phyloP scores from a whole-genome alignment of 2,797 vertebrate genomes.

The Loriculus beryllinus region DNA sequence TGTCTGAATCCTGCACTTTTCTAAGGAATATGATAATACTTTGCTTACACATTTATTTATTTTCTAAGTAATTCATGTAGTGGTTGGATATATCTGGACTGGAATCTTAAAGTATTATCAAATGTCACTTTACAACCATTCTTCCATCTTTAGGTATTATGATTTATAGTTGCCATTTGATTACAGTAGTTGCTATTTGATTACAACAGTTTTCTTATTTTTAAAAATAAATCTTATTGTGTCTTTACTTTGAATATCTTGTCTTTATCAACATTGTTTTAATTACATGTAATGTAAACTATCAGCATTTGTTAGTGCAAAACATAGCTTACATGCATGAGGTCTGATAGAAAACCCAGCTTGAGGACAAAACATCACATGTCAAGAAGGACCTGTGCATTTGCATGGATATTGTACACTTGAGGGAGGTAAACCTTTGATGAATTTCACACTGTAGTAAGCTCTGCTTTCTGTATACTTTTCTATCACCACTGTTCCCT shows the following conservation, averaged over 20 bases:
- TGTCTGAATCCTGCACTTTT: background rate
- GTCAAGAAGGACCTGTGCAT: background rate
- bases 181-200: background rate
- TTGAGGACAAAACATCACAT: background rate
- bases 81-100: background rate
- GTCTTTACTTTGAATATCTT: background rate
- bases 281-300: background rate
- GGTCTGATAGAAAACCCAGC: background rate
- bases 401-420: background rate
- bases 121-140: background rate
- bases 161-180: background rate
- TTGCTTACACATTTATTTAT: background rate
- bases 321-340: background rate
- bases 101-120: background rate
- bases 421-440: background rate
- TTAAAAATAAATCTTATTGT: background rate
- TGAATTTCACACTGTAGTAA: background rate
- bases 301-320: background rate
- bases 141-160: background rate
- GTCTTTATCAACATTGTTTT: background rate
- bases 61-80: background rate
- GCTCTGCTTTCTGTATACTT: background rate
- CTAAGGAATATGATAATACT: background rate
- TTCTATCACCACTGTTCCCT: background rate
- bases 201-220: background rate